Conservation (phyloP, 2,888 invertebrate species). For the Suillia variegata region DNA sequence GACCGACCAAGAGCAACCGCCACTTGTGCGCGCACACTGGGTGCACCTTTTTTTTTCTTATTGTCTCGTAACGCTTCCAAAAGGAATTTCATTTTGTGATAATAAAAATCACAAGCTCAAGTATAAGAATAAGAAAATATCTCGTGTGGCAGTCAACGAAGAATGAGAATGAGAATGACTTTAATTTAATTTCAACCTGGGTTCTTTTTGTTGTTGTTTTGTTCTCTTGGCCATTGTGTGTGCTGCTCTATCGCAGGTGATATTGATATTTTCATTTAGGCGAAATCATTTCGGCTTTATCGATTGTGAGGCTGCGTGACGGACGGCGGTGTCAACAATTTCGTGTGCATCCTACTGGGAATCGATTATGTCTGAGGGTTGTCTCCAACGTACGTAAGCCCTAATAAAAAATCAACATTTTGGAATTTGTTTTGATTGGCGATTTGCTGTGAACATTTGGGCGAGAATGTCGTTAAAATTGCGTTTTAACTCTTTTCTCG, state of each 20-base stretch:
- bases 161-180: conserved; percentile 22
- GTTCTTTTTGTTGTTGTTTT: background rate
- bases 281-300: background rate
- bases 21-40: no score
- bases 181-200: conserved; percentile 24
- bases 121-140: conserved; percentile 52
- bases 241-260: background rate
- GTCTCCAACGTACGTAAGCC: background rate
- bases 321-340: conserved; percentile 3
- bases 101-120: conserved; percentile 34
- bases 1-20: no score
- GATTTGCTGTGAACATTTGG: conserved; percentile 22
- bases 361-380: conserved; percentile 11
- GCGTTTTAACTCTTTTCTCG: no score
- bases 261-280: conserved; percentile 17
- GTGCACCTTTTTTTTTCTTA: conserved; percentile 14
- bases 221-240: conserved; percentile 1
- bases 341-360: conserved; percentile 29
- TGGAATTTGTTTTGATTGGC: conserved; percentile 32
- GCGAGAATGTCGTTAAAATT: no score
- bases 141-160: no score
- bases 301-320: conserved; percentile 3
- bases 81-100: conserved; percentile 5
- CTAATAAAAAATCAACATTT: conserved; percentile 22
- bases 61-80: background rate